Percentiles rank a stretch among this genome's conserved stretches.
Conservation (phyloP, 2,113 vertebrate genomes). For the Gasterosteus nipponicus region DNA sequence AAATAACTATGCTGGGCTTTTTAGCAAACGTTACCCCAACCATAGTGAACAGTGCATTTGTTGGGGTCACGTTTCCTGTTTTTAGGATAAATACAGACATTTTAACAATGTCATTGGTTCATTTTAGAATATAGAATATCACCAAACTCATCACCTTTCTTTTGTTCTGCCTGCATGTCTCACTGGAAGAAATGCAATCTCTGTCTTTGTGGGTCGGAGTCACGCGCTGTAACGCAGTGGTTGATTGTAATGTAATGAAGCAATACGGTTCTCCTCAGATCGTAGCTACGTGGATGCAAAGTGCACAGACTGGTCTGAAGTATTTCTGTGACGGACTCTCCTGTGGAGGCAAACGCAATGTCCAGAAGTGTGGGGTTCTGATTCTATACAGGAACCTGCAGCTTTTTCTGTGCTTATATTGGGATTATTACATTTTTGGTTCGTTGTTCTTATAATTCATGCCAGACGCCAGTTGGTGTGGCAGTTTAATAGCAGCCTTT, state of each 20-base stretch:
- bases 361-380: slow-evolving; percentile 48
- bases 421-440: slow-evolving; percentile 69
- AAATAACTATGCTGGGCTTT: background rate
- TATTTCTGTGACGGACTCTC: slow-evolving; percentile 58
- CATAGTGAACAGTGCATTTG: background rate
- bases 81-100: background rate
- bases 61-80: background rate
- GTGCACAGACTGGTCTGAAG: slow-evolving; percentile 30
- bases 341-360: slow-evolving; percentile 68
- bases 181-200: slow-evolving; percentile 31
- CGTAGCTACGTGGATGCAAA: slow-evolving; percentile 49
- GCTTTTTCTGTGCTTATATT: slow-evolving; percentile 56
- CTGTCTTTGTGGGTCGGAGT: slow-evolving; percentile 33
- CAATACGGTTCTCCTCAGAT: slow-evolving; percentile 63
- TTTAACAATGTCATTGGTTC: slow-evolving; percentile 12
- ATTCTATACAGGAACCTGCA: slow-evolving; percentile 39
- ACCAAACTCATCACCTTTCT: background rate
- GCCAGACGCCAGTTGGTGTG: slow-evolving; percentile 67
- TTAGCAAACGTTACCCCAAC: background rate
- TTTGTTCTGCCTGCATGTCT: slow-evolving; percentile 4
- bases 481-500: slow-evolving; percentile 72
- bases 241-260: slow-evolving; percentile 68
- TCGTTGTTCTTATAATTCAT: slow-evolving; percentile 74
- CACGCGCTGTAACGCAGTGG: slow-evolving; percentile 47
- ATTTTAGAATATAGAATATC: background rate